Evolutionary conservation across 2,113 vertebrate species (phyloP), one percentile per base, ranked within the genome.

Genomic region (Turdus rufiventris): DNA sequence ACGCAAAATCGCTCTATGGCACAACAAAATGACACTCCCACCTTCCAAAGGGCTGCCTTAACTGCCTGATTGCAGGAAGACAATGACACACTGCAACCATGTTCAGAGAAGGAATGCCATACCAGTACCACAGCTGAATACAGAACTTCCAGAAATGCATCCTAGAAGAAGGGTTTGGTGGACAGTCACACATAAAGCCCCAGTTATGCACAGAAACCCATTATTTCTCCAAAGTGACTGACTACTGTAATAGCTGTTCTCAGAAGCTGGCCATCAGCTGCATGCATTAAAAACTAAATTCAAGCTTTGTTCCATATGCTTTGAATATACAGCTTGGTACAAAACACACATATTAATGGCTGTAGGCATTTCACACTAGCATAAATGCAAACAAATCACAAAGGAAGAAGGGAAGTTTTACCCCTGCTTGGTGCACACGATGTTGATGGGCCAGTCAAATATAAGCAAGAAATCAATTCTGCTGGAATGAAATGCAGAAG

Each of bases 381-480:
- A 63, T 5, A 67, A 87, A 56, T 11, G 31, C 19, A 87, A 78
- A 28, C 0, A 0, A 73, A 31, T 43, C 34, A 84, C 4, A 5
- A 33, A 62, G 38, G 26, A 81, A 87, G 56, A 71, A 77, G 29
- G 20, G 15, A 90, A 54, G 23, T 58, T 83, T 66, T 21, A 53
- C 15, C 61, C 15, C 47, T 73, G 19, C 34, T 51, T 60, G 24
- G 34, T 51, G 90, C 45, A 50, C 14, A 73, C 0, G 4, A 5
- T 12, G 23, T 23, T 58, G 63, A 81, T 14, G 25, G 8, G 21
- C 65, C 56, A 87, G 50, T 6, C 29, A 84, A 66, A 91, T 18
- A 9, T 9, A 78, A 87, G 61, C 15, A 74, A 63, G 43, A 91
- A 58, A 87, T 74, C 48, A 85, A 18, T 81, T 91, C 87, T 94